A percentile compares a stretch with the other conserved stretches of the same genome.
Evolutionary conservation across 2,113 vertebrate species (phyloP).

Genomic region (Pseudorectes ferrugineus): DNA sequence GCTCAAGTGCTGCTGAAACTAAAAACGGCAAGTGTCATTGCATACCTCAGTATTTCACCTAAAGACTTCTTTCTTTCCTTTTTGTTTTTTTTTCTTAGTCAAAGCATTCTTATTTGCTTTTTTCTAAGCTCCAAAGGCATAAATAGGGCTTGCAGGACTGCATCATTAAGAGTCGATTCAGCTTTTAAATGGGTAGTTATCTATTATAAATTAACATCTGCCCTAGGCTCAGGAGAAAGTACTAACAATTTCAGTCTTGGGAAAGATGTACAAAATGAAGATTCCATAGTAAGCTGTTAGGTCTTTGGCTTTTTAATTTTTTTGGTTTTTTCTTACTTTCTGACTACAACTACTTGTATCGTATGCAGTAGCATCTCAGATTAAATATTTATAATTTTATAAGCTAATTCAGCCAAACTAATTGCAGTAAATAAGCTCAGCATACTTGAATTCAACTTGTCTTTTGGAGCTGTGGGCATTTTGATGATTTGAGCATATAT

Average conservation of each 20-base stretch:
- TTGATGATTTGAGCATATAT: neutral
- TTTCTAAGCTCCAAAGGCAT: neutral
- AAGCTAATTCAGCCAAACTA: neutral
- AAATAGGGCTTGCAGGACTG: neutral
- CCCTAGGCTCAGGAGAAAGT: neutral
- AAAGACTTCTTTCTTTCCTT: neutral
- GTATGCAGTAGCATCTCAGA: neutral
- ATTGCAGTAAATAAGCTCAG: neutral
- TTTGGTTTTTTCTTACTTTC: neutral
- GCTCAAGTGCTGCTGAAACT: neutral
- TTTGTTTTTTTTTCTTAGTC: neutral
- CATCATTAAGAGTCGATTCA: neutral
- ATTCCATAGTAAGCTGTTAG: neutral
- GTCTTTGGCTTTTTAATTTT: neutral
- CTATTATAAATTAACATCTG: neutral
- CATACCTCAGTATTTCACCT: neutral
- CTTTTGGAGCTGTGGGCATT: neutral
- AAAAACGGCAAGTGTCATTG: neutral
- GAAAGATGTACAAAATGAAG: neutral
- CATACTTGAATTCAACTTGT: neutral
- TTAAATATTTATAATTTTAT: neutral
- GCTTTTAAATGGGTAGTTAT: neutral
- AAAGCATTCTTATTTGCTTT: neutral
- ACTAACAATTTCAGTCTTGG: neutral
- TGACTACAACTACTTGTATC: neutral